Evolutionary conservation across 2,888 invertebrate genomes (phyloP), one percentile per base, ranked within the genome.

Genomic region (Erebia palarica): DNA sequence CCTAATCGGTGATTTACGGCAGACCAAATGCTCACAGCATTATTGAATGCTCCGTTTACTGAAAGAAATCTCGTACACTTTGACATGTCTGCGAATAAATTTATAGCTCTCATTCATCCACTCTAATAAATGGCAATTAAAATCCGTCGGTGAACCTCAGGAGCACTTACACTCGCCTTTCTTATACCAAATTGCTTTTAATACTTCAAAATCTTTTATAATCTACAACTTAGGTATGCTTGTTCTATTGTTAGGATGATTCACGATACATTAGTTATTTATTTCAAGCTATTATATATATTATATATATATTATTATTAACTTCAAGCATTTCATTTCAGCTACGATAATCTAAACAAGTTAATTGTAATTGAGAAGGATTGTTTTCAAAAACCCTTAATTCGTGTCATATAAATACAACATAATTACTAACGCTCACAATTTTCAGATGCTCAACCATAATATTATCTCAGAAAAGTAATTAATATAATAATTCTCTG

Each of bases 11-110:
- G 92, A 91, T 92, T 91, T 92, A 92, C 86, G 78, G 84, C 81
- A 80, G 82, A 78, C 83, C 78, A 79, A 36, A 80, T 81, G 80
- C 76, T 80, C 81, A 80, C 68, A 80, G 82, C 85, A 84, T 89
- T 91, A 91, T 91, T 90, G 89, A 92, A 91, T 87, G 86, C 87
- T 84, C 81, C 81, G 79, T 84, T 85, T 86, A 84, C 82, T 87
- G 84, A 86, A 88, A 89, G 91, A 90, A 89, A 89, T 90, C 87
- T 90, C 88, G 87, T 86, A 87, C 85, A 89, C 91, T 90, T 89
- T 91, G 88, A 90, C 85, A 80, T 86, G 81, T 77, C 82, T 80
- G 81, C 79, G 81, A 80, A 77, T 74, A 78, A 87, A 91, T 92
- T 91, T 91, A 91, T 87, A 84, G 84, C 84, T 82, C 80, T 84